Base-by-base conservation (phyloP, 1,140 invertebrate genomes). In the Caligus rogercresseyi region DNA sequence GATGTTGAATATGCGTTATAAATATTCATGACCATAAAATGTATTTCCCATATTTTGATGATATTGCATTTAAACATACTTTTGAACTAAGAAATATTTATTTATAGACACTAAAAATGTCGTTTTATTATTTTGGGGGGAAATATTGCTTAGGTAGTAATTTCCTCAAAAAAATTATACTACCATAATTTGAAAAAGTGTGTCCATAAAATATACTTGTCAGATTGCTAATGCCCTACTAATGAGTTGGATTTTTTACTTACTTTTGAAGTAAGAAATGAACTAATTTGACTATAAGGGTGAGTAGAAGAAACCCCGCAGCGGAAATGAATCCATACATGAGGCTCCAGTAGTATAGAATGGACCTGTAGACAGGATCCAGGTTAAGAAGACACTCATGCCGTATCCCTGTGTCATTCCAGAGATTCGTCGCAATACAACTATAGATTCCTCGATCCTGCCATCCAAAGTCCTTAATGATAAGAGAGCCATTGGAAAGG, bases 391-490 rank as follows among this genome's bases (percentile, higher is more conserved):
- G 13, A 85, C 80, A 74, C 91, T 93, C 63, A 82, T 18, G 13
- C 1, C 16, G 20, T n/a, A n/a, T n/a, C 24, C 51, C 14, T 18
- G 1, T 16, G 11, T 21, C 18, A 15, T 53, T 20, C 16, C n/a
- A 20, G 23, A 14, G 20, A 62, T 62, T 43, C 14, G 21, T 81
- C 15, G 86, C 88, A 68, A 83, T 82, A 71, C 91, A 95, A 43
- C 81, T 80, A 73, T 93, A 96, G 43, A 81, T 74, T n/a, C 91
- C 91, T 66, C 84, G 83, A 73, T 93, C 88, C 63, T 80, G 77
- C 63, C 87, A 78, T 0, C 79, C 72, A 18, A 86, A 73, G 59
- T 79, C 77, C 23, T 76, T 72, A 25, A 88, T 82, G 66, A 77
- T 74, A 15, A 87, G 72, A 51, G 79, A 82, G 3, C 84, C 84